Conservation (phyloP, 2,113 vertebrate genomes). For the Lasiurus cinereus region DNA sequence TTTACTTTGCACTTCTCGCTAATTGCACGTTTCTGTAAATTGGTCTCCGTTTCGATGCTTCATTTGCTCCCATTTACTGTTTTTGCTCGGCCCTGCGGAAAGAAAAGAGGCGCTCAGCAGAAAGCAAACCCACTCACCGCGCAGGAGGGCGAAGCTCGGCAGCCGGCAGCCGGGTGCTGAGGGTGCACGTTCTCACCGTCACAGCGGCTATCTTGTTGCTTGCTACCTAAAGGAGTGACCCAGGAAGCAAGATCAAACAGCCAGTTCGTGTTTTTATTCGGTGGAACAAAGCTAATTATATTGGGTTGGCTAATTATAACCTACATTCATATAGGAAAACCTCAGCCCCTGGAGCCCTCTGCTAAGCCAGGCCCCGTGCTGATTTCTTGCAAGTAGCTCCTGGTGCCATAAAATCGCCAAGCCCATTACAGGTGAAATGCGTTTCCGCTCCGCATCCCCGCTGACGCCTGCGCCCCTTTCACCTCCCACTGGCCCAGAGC, state of each 20-base stretch:
- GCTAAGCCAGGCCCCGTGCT: background rate
- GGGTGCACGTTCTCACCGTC: background rate
- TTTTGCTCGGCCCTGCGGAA: constrained; percentile 78
- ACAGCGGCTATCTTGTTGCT: background rate
- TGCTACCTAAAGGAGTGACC: background rate
- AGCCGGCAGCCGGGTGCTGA: background rate
- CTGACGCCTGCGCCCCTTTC: constrained; percentile 61
- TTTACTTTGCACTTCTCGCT: constrained; percentile 81
- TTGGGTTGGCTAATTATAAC: background rate
- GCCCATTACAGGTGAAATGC: constrained; percentile 83
- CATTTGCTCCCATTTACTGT: constrained; percentile 90
- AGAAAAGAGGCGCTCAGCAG: constrained; percentile 70
- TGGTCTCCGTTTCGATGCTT: constrained; percentile 87
- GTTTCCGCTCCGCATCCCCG: constrained; percentile 82
- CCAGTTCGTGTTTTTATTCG: background rate
- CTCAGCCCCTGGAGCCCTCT: background rate
- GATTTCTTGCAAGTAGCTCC: background rate
- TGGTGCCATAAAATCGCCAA: constrained; percentile 70
- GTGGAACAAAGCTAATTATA: background rate
- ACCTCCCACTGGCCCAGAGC: constrained; percentile 79
- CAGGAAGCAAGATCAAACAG: background rate
- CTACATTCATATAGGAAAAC: background rate
- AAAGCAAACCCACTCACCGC: background rate
- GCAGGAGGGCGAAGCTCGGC: no score
- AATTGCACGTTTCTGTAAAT: constrained; percentile 84